A percentile compares a stretch with the other conserved stretches of the same genome.
phyloP scores from a whole-genome alignment of 1,140 invertebrate species.

The Sitodiplosis mosellana region DNA sequence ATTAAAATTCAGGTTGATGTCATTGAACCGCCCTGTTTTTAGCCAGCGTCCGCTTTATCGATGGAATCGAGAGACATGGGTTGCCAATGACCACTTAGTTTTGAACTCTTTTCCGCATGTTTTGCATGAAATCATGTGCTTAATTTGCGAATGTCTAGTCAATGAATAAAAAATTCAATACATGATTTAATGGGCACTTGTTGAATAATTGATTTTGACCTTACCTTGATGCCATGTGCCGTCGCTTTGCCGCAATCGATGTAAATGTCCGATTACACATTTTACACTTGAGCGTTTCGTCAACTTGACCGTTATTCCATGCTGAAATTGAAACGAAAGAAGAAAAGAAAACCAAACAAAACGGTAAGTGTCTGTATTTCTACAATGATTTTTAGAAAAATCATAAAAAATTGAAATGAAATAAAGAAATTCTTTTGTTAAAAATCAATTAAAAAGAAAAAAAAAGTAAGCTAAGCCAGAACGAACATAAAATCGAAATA shows the following conservation, averaged over 20 bases:
- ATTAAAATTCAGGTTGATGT: no score
- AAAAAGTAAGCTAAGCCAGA: background rate
- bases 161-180: no score
- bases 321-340: background rate
- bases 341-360: background rate
- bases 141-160: slow-evolving; percentile 14
- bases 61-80: slow-evolving; percentile 23
- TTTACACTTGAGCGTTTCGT: slow-evolving; percentile 9
- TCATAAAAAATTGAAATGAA: background rate
- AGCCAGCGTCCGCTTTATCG: slow-evolving; percentile 13
- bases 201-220: no score
- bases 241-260: slow-evolving; percentile 16
- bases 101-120: slow-evolving; percentile 22
- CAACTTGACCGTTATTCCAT: background rate
- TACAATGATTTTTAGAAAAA: slow-evolving; percentile 1
- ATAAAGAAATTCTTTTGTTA: background rate
- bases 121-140: slow-evolving; percentile 14
- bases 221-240: slow-evolving; percentile 15
- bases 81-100: slow-evolving; percentile 24
- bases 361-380: slow-evolving; percentile 7
- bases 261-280: slow-evolving; percentile 18
- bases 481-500: background rate
- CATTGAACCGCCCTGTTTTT: slow-evolving; percentile 11
- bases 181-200: no score
- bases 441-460: background rate